Conservation (phyloP, 2,113 vertebrate species). For the Melospiza georgiana region DNA sequence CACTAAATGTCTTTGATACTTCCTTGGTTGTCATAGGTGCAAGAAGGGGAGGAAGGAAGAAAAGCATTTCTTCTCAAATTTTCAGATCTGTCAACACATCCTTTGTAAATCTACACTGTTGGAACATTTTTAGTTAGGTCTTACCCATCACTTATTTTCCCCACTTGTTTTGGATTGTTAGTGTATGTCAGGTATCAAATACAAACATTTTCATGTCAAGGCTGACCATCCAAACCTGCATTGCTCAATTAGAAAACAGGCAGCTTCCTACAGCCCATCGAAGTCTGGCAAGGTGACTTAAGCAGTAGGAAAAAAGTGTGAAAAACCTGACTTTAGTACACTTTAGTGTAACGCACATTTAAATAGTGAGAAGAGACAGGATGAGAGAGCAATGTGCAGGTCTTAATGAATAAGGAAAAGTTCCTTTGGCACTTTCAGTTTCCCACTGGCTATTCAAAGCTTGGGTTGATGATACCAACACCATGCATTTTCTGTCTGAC, state of each 20-base stretch:
- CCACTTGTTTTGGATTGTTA: neutral
- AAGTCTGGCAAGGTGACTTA: neutral
- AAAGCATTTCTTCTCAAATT: neutral
- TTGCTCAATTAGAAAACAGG: neutral
- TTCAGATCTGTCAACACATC: neutral
- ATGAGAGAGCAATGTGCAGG: neutral
- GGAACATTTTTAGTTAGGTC: neutral
- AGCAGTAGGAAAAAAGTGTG: fast-evolving
- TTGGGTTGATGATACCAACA: neutral
- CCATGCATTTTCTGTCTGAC: neutral
- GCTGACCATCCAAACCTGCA: neutral
- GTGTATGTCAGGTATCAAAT: neutral
- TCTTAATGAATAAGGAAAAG: neutral
- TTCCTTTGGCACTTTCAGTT: neutral
- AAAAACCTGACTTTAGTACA: neutral
- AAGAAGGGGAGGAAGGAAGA: neutral
- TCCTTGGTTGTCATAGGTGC: neutral
- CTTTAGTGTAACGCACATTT: neutral
- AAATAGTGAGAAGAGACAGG: neutral
- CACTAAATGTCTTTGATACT: neutral
- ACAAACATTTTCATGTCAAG: neutral
- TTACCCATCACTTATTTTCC: neutral
- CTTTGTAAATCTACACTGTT: neutral
- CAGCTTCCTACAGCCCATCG: neutral
- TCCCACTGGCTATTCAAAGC: neutral